Base-by-base conservation (phyloP, 2,113 vertebrate species). In the Sphyrna mokarran region DNA sequence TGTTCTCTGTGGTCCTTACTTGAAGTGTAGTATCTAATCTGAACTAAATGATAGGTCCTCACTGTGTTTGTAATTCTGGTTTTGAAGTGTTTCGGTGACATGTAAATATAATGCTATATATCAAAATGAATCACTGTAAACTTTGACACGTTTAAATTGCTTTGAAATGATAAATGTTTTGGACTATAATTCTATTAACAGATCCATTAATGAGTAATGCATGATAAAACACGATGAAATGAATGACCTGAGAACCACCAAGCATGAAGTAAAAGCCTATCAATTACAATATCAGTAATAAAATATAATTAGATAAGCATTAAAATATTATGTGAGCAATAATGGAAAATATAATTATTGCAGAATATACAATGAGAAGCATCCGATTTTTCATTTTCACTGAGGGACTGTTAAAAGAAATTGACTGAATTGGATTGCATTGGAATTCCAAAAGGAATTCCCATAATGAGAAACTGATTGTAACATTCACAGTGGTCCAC, bases 111-210 rank as follows among this genome's bases (percentile, higher is more conserved):
- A 54, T 48, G 68, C 26, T 9, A 9, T 26, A 43, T 70, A 43
- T 23, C 94, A 95, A 72, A 76, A 29, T 61, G 20, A 76, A 95
- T 76, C 69, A 33, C 37, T 33, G 68, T 72, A 95, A 95, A 26
- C 26, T 33, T 33, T 58, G 18, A 10, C 54, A 54, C 33, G n/a
- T 61, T 90, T 61, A 90, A 61, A 48, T 95, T 33, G 29, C 26
- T 95, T 54, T 43, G 40, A 23, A 95, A 72, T 95, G 69, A 95
- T 95, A 95, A 95, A 95, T 72, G 70, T 95, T 48, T 72, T 70
- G 23, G 87, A 33, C 40, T 70, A 40, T 70, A 43, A 72, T 95
- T 72, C 43, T 14, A 72, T 95, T 94, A 94, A 70, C 37, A 23
- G 37, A 48, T 70, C 68, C 66, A 94, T 70, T 94, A 37, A 94